phyloP scores from a whole-genome alignment of 2,797 vertebrate species.

The Enteromius fasciolatus region DNA sequence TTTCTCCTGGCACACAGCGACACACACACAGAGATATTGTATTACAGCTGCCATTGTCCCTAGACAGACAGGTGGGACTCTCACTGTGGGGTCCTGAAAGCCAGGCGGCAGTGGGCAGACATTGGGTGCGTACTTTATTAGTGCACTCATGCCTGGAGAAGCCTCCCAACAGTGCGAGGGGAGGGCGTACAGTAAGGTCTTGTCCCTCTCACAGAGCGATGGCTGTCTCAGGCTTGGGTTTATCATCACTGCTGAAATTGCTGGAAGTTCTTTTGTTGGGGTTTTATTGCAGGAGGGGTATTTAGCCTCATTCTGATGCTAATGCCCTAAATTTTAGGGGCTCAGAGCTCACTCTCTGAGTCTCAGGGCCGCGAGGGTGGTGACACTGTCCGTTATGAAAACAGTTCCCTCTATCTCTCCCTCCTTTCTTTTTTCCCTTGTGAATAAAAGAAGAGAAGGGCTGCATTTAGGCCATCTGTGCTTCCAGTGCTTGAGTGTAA shows the following conservation, averaged over 20 bases:
- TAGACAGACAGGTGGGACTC: constrained; percentile 87
- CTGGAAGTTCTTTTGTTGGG: constrained; percentile 71
- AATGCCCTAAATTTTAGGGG: constrained; percentile 77
- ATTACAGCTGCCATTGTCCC: constrained; percentile 82
- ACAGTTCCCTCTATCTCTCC: constrained; percentile 63
- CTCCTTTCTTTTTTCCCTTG: constrained; percentile 70
- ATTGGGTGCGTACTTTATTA: constrained; percentile 75
- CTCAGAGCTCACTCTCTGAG: constrained; percentile 68
- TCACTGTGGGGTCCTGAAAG: constrained; percentile 79
- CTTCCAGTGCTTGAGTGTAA: constrained; percentile 66
- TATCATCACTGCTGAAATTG: constrained; percentile 78
- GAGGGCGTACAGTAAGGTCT: constrained; percentile 75
- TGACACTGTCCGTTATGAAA: constrained; percentile 64
- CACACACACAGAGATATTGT: constrained; percentile 74
- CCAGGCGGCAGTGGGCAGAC: constrained; percentile 65
- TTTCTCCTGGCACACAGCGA: constrained; percentile 74
- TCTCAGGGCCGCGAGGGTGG: constrained; percentile 68
- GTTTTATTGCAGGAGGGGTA: constrained; percentile 70
- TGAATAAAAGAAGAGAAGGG: constrained; percentile 62
- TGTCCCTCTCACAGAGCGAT: constrained; percentile 72
- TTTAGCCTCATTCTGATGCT: constrained; percentile 79
- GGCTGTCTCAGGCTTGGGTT: constrained; percentile 71
- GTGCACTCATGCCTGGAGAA: constrained; percentile 81
- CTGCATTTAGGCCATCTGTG: constrained; percentile 60
- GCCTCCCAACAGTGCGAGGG: constrained; percentile 71